Evolutionary conservation across 2,113 vertebrate species (phyloP), one percentile per base, ranked within the genome.

Genomic region (Megaleporinus macrocephalus): DNA sequence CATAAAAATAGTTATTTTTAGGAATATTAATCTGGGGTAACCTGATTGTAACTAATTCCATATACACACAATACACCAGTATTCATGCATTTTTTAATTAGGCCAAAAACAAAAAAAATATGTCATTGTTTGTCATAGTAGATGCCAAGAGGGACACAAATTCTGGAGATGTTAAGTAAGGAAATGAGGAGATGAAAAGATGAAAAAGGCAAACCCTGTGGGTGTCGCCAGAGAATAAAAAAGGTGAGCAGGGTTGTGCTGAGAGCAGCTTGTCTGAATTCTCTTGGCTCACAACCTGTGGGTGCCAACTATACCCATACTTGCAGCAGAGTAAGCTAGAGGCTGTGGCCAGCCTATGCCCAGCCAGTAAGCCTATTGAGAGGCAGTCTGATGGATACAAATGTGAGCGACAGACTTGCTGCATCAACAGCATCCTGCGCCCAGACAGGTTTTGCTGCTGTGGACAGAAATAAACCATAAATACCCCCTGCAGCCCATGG

Each of bases 381-480:
- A 85, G 87, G 92, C 90, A 89, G 89, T 89, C 90, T 93, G 85
- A 90, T 59, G 93, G 92, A 90, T 84, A 90, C 91, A 95, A 81
- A 96, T 96, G 85, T 84, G 79, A 87, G 47, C 73, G 94, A 96
- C 94, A 94, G 93, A 93, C 86, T 87, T 95, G 95, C 96, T 96
- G 94, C 83, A 89, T 96, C 95, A 95, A 96, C 96, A 92, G 88
- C 82, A 73, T 49, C 78, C 62, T 11, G 57, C 36, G 83, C 86
- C 44, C 89, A 36, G 14, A 84, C 87, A 84, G 90, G 92, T 94
- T 95, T 93, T 95, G 95, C 95, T 96, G 94, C 83, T 88, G 93
- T 95, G 94, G 90, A 89, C 95, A 95, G 91, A 94, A 91, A 90
- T 75, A 1, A 84, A 91, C 90, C 95, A 95, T 96, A 96, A 96